phyloP scores from a whole-genome alignment of 2,888 invertebrate genomes.

The Stratiomys singularior region DNA sequence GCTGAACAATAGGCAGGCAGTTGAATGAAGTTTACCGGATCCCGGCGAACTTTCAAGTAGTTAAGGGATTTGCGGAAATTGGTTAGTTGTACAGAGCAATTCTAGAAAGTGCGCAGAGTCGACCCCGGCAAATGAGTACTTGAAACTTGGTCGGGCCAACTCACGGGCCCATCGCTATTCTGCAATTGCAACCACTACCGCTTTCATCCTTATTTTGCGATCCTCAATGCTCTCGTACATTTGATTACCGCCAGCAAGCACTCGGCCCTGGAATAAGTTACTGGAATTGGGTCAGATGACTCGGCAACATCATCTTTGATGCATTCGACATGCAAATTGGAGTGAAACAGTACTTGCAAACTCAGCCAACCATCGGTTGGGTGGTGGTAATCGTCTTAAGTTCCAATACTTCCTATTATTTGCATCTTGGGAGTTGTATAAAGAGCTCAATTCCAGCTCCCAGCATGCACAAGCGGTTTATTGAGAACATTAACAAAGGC shows the following conservation, averaged over 20 bases:
- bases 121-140: background rate
- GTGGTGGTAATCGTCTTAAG: too few species aligned
- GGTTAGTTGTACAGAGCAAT: slow-evolving; percentile 37
- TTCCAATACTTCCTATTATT: too few species aligned
- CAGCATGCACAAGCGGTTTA: too few species aligned
- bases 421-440: too few species aligned
- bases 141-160: slow-evolving; percentile 10
- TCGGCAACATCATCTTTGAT: slow-evolving; percentile 1
- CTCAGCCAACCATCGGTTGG: background rate
- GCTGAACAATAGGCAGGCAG: background rate
- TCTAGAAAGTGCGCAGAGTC: slow-evolving; percentile 6
- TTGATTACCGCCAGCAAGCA: background rate
- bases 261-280: background rate
- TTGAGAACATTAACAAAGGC: too few species aligned
- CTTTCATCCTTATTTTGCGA: background rate
- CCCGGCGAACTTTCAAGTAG: slow-evolving; percentile 36
- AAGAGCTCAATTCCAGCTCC: too few species aligned
- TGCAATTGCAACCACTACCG: too few species aligned
- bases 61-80: slow-evolving; percentile 36
- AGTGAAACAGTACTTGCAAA: background rate
- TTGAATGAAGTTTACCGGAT: slow-evolving; percentile 2
- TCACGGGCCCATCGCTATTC: background rate
- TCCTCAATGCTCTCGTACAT: background rate
- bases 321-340: background rate
- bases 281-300: background rate